Evolutionary conservation across 2,888 invertebrate species (phyloP).

Genomic region (Tetragonisca angustula): DNA sequence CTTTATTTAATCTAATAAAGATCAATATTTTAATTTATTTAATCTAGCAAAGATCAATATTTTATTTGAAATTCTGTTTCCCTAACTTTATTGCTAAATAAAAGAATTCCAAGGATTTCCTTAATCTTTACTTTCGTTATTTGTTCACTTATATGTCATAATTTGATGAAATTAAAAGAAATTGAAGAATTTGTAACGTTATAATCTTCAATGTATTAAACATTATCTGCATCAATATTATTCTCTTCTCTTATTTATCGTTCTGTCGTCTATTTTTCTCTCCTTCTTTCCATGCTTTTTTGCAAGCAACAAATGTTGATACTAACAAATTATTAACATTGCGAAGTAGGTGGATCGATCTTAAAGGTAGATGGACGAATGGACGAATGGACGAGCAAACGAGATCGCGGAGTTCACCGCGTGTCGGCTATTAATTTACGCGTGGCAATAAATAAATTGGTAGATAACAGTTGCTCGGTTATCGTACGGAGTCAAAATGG

Average conservation of each 20-base stretch:
- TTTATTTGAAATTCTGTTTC: too few relatives aligned
- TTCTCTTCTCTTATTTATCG: background rate
- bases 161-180: too few relatives aligned
- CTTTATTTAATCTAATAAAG: too few relatives aligned
- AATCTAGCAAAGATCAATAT: too few relatives aligned
- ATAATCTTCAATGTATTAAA: too few relatives aligned
- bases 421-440: conserved; percentile 68
- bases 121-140: too few relatives aligned
- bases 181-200: too few relatives aligned
- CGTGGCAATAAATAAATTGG: conserved; percentile 73
- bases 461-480: conserved; percentile 70
- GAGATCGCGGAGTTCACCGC: conserved; percentile 22
- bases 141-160: too few relatives aligned
- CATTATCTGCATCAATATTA: background rate
- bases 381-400: background rate
- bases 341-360: background rate
- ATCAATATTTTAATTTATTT: too few relatives aligned
- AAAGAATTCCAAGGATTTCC: too few relatives aligned
- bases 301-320: background rate
- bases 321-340: background rate
- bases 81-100: too few relatives aligned
- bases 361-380: background rate
- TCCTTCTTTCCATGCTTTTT: background rate
- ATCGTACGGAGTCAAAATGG: conserved; percentile 72
- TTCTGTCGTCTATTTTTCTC: background rate